Evolutionary conservation across 64 coral and sea anemone species (phyloP).

Genomic region (Montipora cactus): DNA sequence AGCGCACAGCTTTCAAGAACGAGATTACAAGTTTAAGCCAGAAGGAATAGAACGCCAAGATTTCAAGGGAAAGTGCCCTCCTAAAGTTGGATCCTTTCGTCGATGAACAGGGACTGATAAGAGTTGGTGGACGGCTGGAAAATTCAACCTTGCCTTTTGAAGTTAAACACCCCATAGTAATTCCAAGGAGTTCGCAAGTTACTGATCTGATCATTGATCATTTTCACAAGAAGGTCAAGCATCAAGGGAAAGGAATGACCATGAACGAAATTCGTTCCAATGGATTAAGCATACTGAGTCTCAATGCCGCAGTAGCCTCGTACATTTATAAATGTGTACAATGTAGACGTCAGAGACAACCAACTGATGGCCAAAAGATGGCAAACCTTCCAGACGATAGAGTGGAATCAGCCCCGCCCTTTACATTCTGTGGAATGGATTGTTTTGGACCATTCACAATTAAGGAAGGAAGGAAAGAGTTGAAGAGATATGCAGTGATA

Average conservation of each 20-base stretch:
- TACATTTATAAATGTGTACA: not conserved
- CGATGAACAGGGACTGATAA: not conserved
- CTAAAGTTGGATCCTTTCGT: not conserved
- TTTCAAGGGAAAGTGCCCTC: constrained; percentile 21
- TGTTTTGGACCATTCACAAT: not conserved
- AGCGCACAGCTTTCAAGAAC: constrained; percentile 28
- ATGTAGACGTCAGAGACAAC: no score
- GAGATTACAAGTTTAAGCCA: constrained; percentile 20
- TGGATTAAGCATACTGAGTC: no score
- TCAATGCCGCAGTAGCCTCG: not conserved
- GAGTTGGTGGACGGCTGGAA: not conserved
- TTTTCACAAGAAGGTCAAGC: not conserved
- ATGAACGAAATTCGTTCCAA: no score
- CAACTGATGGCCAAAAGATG: no score
- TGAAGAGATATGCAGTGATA: not conserved
- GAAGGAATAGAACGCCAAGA: constrained; percentile 20
- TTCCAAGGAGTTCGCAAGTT: constrained; percentile 4
- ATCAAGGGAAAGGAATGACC: not conserved
- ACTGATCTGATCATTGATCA: constrained; percentile 14
- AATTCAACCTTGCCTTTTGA: constrained; percentile 16
- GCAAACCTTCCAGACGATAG: no score
- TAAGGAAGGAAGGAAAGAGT: not conserved
- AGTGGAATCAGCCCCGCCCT: no score
- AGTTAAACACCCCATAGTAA: constrained; percentile 1
- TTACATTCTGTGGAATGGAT: not conserved